Evolutionary conservation across 2,113 vertebrate species (phyloP), one percentile per base, ranked within the genome.

Genomic region (Perca fluviatilis): DNA sequence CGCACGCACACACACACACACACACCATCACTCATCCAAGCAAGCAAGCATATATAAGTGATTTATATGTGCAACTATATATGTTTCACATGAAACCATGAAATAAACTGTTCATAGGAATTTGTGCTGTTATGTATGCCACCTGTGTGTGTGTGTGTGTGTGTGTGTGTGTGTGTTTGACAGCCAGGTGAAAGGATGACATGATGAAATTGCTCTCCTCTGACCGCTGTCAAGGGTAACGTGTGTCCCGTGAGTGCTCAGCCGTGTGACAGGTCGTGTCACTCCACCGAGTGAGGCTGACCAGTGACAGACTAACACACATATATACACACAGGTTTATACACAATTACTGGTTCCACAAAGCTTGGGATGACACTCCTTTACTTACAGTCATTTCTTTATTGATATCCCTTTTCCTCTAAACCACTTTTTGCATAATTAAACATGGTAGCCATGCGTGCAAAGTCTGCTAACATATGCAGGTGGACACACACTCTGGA

Each of bases 121-220:
- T 57, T 36, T 83, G 81, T 83, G 66, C 72, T 53, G 64, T 18
- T 77, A 6, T 66, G 57, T 33, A 67, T 76, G 74, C 51, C 16
- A 3, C 57, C 49, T 12, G 61, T 67, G 30, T 54, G 51, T 58
- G 49, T 46, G 56, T 56, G 58, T 61, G 62, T 65, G 56, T 70
- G 77, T 73, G 47, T 71, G 36, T 79, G 46, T 64, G 54, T 69
- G 53, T 70, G 83, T 77, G 51, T 57, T 33, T 88, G 89, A 91
- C 87, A 89, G 88, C 79, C 81, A 85, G 93, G 91, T 92, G 88
- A 90, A 85, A 88, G 86, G 80, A 87, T 89, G 89, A 89, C 92
- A 93, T 90, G 74, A 92, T 90, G 88, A 89, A 93, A 93, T 84
- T 84, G 86, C 88, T 93, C 88, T 87, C 77, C 85, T 82, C 87